These are phyloP conservation scores for Cheiracanthium punctorium DNA, from an alignment of 2,888 invertebrate species.

Conservation along the genomic window DNA sequence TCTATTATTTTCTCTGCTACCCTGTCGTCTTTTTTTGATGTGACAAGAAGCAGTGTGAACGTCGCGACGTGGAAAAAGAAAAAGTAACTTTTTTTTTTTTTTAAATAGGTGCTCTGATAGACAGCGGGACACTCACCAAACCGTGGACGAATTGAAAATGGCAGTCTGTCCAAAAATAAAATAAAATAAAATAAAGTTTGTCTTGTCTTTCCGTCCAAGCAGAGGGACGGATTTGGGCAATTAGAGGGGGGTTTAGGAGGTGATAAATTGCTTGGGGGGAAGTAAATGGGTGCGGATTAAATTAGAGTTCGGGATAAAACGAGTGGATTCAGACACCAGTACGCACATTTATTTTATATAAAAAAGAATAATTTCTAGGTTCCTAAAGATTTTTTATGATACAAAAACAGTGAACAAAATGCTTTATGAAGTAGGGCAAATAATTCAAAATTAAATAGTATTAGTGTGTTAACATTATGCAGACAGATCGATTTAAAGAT, in stretches of 20 bases:
- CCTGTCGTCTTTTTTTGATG: not conserved
- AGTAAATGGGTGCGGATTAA: no score
- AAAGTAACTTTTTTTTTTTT: not conserved
- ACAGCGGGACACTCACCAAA: not conserved
- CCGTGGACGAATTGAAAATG: not conserved
- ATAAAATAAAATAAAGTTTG: not conserved
- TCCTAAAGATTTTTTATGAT: no score
- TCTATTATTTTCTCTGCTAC: not conserved
- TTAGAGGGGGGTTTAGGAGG: not conserved
- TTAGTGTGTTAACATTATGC: no score
- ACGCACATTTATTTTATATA: no score
- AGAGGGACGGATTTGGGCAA: not conserved
- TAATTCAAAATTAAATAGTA: no score
- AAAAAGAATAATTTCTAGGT: no score
- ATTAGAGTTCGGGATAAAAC: no score
- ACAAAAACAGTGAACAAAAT: no score
- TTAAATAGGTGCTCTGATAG: not conserved
- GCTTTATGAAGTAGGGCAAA: no score
- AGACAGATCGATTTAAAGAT: no score
- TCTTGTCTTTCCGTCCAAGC: not conserved
- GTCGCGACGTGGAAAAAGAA: not conserved
- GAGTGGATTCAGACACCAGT: no score
- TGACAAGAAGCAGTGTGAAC: not conserved
- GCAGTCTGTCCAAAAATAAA: not conserved
- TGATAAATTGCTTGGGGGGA: conserved; percentile 3